Conservation (phyloP, 2,888 invertebrate species). For the Drosophila bunnanda region DNA sequence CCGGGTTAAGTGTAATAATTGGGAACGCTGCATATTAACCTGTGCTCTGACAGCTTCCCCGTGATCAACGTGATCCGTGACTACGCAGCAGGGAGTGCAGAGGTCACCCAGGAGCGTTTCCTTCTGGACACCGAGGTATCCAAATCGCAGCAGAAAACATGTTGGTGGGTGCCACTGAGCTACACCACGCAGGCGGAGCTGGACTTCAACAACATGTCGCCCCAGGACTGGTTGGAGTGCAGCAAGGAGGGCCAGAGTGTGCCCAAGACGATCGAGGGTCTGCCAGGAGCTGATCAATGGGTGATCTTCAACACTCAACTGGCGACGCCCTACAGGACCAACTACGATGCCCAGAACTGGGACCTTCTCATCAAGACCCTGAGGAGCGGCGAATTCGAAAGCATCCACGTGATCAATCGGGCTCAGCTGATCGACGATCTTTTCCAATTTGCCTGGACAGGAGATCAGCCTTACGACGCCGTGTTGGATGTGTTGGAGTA, state of each 20-base stretch:
- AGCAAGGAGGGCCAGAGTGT: constrained; percentile 53
- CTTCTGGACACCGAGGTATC: constrained; percentile 71
- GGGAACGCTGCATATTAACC: not conserved
- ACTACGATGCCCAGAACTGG: constrained; percentile 92
- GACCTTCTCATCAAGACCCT: constrained; percentile 87
- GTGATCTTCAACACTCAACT: constrained; percentile 90
- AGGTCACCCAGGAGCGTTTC: constrained; percentile 87
- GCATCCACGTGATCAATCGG: constrained; percentile 89
- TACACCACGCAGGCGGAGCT: constrained; percentile 85
- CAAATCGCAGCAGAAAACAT: constrained; percentile 59
- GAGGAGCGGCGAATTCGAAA: constrained; percentile 85
- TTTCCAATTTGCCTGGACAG: constrained; percentile 88
- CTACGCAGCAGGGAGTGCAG: constrained; percentile 86
- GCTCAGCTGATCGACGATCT: constrained; percentile 94
- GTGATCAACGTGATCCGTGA: constrained; percentile 88
- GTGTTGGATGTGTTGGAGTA: constrained; percentile 87
- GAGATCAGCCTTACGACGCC: constrained; percentile 88
- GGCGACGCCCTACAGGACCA: constrained; percentile 89
- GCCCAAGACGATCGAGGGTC: constrained; percentile 75
- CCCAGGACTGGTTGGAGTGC: constrained; percentile 86
- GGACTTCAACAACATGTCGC: constrained; percentile 86
- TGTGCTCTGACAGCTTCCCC: constrained; percentile 86
- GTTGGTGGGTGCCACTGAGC: constrained; percentile 89
- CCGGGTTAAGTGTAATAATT: constrained; percentile 77
- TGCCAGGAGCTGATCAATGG: constrained; percentile 87